Conservation (phyloP, 2,888 invertebrate genomes). For the Emmelina monodactyla region DNA sequence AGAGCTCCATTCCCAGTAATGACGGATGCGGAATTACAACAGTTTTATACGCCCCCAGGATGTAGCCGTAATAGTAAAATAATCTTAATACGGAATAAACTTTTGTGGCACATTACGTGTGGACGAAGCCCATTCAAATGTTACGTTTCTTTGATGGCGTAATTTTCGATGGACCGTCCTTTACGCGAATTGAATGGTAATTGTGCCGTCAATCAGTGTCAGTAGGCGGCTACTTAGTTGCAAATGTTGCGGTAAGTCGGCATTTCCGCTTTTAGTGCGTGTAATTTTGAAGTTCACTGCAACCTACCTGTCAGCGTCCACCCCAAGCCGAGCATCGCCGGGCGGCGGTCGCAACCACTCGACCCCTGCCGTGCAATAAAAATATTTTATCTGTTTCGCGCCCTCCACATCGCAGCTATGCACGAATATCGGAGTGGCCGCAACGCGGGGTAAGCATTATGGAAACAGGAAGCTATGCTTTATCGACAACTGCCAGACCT, state of each 20-base stretch:
- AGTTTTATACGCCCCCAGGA: conserved; percentile 43
- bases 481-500: too few species aligned
- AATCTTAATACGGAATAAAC: conserved; percentile 51
- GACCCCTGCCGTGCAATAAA: background rate
- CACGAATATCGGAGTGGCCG: conserved; percentile 1
- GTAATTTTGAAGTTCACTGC: conserved; percentile 12
- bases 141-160: background rate
- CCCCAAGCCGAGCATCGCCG: conserved; percentile 31
- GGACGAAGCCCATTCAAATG: too few species aligned
- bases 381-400: conserved; percentile 1
- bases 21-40: conserved; percentile 26
- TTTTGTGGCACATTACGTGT: background rate
- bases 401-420: background rate
- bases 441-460: background rate
- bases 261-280: conserved; percentile 19
- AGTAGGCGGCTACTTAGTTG: background rate
- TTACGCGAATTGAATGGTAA: background rate
- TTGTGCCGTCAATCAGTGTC: too few species aligned
- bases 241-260: conserved; percentile 16
- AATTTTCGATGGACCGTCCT: background rate
- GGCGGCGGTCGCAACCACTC: background rate
- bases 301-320: conserved; percentile 33
- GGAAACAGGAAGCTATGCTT: too few species aligned
- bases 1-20: conserved; percentile 16
- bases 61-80: conserved; percentile 55